Evolutionary conservation across 2,797 vertebrate genomes (phyloP), one percentile per base, ranked within the genome.

Genomic region (Brachyrhaphis roseni): DNA sequence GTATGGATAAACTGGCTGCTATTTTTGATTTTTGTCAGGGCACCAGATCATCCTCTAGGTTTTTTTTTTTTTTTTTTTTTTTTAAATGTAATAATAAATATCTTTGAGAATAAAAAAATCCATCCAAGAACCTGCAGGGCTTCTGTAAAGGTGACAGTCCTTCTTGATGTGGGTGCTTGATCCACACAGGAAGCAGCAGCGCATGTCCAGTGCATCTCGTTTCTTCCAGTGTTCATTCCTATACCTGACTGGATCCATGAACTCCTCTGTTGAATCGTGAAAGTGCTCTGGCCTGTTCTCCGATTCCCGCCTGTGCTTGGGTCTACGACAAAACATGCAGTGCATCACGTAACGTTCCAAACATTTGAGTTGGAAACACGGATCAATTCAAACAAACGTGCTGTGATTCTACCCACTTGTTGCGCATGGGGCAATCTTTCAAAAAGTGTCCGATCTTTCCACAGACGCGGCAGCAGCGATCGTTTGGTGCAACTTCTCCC

Each of bases 401-500:
- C 12, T 39, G n/a, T 6, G 39, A 45, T 53, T 36, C 13, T n/a
- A 85, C 97, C 87, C 93, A 99, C 98, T 96, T 98, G 90, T 95
- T 97, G 70, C 97, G 95, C 96, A 98, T 93, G 51, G 97, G 97
- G 81, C 98, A 99, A 81, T 99, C 98, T 92, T 98, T 99, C 97
- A 99, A 97, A 82, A 99, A 99, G 94, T 99, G 98, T 46, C 98
- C 98, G 4, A 99, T 98, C 95, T 98, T 99, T 77, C 98, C 98
- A 94, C 98, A 99, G 82, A 97, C 97, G 76, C 98, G 95, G 89
- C 98, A 99, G 91, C 98, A 99, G 90, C 98, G 97, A 85, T 98
- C 98, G 78, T 98, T 99, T 46, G 98, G 98, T 73, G 98, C 98
- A 87, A 98, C 81, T 82, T 99, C 96, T 78, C 98, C 98, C 91